A percentile compares a stretch with the other conserved stretches of the same genome.
Conservation (phyloP, 2,797 vertebrate genomes). For the Amblyopsis hoosieri region DNA sequence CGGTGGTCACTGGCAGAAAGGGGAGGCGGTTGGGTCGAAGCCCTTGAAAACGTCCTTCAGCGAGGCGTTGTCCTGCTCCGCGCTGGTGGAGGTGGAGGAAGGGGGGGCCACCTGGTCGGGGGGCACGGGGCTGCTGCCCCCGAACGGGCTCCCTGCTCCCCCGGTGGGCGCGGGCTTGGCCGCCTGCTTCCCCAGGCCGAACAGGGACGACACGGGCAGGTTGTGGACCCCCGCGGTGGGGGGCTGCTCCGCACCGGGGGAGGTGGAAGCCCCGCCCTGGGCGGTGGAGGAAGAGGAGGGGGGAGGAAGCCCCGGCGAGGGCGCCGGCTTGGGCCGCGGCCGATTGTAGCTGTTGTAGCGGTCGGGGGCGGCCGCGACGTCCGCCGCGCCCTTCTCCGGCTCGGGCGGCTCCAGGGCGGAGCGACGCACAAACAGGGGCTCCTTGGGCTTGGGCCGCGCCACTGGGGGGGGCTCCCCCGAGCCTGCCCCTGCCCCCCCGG, state of each 20-base stretch:
- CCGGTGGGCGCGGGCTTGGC: conserved; percentile 80
- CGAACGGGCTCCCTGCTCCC: conserved; percentile 86
- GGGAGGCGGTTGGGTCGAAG: conserved; percentile 94
- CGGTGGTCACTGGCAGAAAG: conserved; percentile 89
- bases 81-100: conserved; percentile 18
- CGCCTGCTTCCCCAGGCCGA: conserved; percentile 84
- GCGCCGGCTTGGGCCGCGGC: conserved; percentile 82
- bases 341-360: conserved; percentile 95
- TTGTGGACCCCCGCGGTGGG: conserved; percentile 82
- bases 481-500: conserved; percentile 68
- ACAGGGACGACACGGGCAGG: conserved; percentile 87
- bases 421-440: conserved; percentile 89
- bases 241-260: conserved; percentile 30
- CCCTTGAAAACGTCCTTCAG: conserved; percentile 98
- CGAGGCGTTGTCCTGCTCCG: conserved; percentile 89
- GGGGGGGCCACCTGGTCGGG: conserved; percentile 43
- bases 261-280: conserved; percentile 46
- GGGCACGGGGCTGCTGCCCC: conserved; percentile 86
- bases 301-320: conserved; percentile 55
- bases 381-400: conserved; percentile 66
- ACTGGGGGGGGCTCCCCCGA: conserved; percentile 46
- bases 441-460: conserved; percentile 82
- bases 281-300: conserved; percentile 13
- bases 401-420: conserved; percentile 90
- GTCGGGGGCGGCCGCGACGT: conserved; percentile 65